Evolutionary conservation across 2,113 vertebrate genomes (phyloP).

Genomic region (Elephas maximus): DNA sequence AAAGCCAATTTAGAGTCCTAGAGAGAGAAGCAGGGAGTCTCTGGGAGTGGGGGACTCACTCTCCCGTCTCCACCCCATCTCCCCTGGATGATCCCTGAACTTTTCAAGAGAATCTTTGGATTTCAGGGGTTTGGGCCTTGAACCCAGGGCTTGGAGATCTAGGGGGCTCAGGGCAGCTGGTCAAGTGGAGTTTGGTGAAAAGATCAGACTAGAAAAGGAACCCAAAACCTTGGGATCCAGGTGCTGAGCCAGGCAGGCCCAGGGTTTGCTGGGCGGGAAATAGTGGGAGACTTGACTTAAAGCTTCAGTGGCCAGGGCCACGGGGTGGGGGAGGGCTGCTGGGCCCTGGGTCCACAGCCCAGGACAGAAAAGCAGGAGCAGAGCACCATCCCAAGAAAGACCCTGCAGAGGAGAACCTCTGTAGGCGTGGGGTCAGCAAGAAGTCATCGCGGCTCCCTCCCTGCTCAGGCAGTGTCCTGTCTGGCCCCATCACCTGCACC

Average conservation of each 20-base stretch:
- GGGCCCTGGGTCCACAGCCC: conserved; percentile 76
- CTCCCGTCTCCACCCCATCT: not conserved
- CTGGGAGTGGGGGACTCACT: not conserved
- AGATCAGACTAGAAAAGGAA: conserved; percentile 9
- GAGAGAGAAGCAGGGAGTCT: not conserved
- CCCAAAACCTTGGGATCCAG: not conserved
- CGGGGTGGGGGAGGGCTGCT: not conserved
- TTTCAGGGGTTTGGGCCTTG: not conserved
- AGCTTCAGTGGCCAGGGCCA: conserved; percentile 85
- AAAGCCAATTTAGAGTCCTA: not conserved
- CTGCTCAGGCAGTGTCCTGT: conserved; percentile 88
- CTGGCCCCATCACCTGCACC: not conserved
- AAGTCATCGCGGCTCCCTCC: conserved; percentile 35
- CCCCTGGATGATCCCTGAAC: conserved; percentile 10
- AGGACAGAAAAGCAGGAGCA: conserved; percentile 69
- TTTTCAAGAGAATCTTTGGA: conserved; percentile 62
- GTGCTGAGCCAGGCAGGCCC: not conserved
- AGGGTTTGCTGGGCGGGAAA: not conserved
- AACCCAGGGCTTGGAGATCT: not conserved
- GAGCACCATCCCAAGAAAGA: conserved; percentile 67
- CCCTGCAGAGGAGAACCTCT: conserved; percentile 82
- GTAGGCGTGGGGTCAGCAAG: not conserved
- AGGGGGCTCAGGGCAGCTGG: not conserved
- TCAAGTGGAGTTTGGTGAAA: not conserved
- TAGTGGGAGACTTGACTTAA: conserved; percentile 79